Percentiles rank a stretch among this genome's conserved stretches.
Evolutionary conservation across 2,888 invertebrate genomes (phyloP).

Genomic region (Calliphora vomitoria): DNA sequence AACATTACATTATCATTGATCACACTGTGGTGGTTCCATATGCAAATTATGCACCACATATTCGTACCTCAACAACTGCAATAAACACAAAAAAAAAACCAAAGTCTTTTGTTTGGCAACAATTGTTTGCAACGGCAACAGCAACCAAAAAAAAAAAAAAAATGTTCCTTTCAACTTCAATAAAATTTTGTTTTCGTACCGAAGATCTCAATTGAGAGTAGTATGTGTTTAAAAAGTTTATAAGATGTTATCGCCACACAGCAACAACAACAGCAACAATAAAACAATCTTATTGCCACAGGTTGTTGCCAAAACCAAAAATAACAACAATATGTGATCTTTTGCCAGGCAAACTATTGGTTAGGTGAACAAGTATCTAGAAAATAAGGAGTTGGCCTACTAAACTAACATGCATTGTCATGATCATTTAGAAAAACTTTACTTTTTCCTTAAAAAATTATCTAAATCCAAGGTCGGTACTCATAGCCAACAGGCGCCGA

Average conservation of each 20-base stretch:
- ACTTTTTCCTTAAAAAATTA: no score
- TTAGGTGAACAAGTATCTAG: background rate
- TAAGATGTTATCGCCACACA: conserved; percentile 64
- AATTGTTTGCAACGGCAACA: conserved; percentile 62
- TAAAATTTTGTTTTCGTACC: conserved; percentile 68
- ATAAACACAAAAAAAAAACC: conserved; percentile 18
- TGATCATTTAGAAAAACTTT: no score
- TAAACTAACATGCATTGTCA: no score
- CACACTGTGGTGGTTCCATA: conserved; percentile 82
- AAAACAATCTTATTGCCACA: conserved; percentile 72
- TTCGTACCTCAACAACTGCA: conserved; percentile 40
- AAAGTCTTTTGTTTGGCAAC: conserved; percentile 68
- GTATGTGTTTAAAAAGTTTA: conserved; percentile 60
- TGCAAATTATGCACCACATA: conserved; percentile 79
- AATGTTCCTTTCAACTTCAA: conserved; percentile 72
- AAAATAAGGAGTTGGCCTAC: no score
- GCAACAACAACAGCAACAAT: conserved; percentile 7
- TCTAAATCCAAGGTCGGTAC: no score
- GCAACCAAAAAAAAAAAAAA: conserved; percentile 34
- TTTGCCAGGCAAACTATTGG: conserved; percentile 43
- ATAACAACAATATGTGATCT: conserved; percentile 72
- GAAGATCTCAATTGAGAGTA: conserved; percentile 74
- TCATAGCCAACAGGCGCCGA: no score
- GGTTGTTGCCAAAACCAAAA: conserved; percentile 71
- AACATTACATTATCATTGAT: conserved; percentile 69